phyloP scores from a whole-genome alignment of 2,888 invertebrate genomes.

The Lithophane leautieri region DNA sequence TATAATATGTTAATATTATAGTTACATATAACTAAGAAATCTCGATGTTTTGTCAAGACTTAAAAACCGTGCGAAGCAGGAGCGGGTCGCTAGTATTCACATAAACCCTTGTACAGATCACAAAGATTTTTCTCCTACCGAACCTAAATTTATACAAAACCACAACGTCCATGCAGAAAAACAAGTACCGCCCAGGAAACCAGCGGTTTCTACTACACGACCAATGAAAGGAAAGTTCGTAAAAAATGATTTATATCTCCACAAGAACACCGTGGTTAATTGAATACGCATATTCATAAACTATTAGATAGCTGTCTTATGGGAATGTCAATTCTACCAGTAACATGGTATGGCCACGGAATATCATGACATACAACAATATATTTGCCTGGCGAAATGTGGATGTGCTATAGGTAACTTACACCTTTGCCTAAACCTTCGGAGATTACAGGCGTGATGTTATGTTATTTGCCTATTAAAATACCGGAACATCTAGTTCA shows the following conservation, averaged over 20 bases:
- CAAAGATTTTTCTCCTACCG: not conserved
- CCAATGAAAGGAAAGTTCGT: conserved; percentile 54
- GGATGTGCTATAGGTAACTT: too few species aligned
- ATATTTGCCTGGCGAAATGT: not conserved
- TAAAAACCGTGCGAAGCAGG: too few species aligned
- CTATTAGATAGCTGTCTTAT: conserved; percentile 36
- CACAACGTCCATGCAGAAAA: conserved; percentile 9
- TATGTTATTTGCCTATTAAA: not conserved
- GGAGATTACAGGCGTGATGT: too few species aligned
- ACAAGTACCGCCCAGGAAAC: conserved; percentile 51
- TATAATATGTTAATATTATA: too few species aligned
- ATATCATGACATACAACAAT: conserved; percentile 3
- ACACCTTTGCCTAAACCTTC: too few species aligned
- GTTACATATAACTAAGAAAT: too few species aligned
- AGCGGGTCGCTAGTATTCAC: not conserved
- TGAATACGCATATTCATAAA: conserved; percentile 63
- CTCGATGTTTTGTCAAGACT: too few species aligned
- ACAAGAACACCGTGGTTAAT: conserved; percentile 42
- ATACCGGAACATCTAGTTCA: conserved; percentile 11
- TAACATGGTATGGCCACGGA: conserved; percentile 3
- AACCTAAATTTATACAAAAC: conserved; percentile 5
- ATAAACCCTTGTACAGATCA: not conserved
- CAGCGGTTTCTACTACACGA: conserved; percentile 41
- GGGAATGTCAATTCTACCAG: conserved; percentile 25
- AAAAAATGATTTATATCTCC: conserved; percentile 61